Evolutionary conservation across 2,113 vertebrate species (phyloP), one percentile per base, ranked within the genome.

Genomic region (Cranoglanis bouderius): DNA sequence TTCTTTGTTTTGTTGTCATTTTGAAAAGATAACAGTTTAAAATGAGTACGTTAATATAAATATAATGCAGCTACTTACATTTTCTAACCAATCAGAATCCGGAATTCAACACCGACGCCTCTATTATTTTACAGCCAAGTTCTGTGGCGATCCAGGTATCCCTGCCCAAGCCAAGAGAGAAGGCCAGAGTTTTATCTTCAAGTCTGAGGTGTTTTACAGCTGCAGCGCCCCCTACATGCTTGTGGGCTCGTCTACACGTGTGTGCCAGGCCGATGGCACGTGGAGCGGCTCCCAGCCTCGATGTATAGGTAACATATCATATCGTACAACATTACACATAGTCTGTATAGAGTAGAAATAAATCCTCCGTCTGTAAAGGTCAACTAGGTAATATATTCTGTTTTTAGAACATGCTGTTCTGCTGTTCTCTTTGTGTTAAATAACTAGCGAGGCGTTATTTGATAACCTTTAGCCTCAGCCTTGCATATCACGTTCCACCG

Each of bases 181-280:
- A 92, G 98, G 98, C 9, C 98, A 96, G 90, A 99, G 98, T 90
- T 99, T 99, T 93, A 99, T 99, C 90, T 99, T 97, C 90, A 98
- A 98, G 91, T 98, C 98, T 0, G 98, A 99, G 93, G 97, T 99
- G 53, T 95, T 94, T 2, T 99, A 97, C 91, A 97, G 92, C 94
- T 99, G 98, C 95, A 96, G 90, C 88, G 57, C 92, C 89, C 96
- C 97, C 72, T 96, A 96, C 49, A 91, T 99, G 92, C 93, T 99
- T 91, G 98, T 99, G 91, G 98, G 98, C 70, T 97, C 97, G 7
- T 95, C 93, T 49, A 97, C 97, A 16, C 97, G 97, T 43, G 94
- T 97, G 91, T 99, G 98, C 88, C 97, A 97, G 90, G 96, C 97
- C 77, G 98, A 98, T 84, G 97, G 97, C 80, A 96, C 94, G 0